Evolutionary conservation across 2,797 vertebrate species (phyloP).

Genomic region (Enteromius thamalakanensis): DNA sequence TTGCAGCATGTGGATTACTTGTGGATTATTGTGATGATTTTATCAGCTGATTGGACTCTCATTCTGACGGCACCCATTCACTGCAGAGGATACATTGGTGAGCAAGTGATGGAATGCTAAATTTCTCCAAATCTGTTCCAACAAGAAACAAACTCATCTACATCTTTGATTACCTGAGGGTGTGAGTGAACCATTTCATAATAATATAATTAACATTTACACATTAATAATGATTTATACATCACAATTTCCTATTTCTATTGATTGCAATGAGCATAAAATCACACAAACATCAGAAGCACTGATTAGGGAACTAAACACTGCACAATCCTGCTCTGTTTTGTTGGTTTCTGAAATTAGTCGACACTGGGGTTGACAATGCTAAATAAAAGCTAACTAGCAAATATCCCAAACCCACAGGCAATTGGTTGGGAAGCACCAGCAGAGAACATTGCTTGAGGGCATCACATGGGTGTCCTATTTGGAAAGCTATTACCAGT

Average conservation of each 20-base stretch:
- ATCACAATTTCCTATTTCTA: background rate
- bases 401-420: slow-evolving; percentile 1
- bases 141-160: background rate
- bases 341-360: background rate
- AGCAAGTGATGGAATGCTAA: background rate
- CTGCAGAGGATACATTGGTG: background rate
- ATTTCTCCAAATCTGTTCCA: background rate
- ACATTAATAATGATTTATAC: background rate
- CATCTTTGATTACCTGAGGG: background rate
- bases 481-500: background rate
- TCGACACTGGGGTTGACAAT: background rate
- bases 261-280: background rate
- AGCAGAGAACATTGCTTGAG: slow-evolving; percentile 17
- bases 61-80: background rate
- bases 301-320: background rate
- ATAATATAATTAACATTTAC: background rate
- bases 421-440: background rate
- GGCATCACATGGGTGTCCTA: background rate
- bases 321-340: background rate
- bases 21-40: background rate
- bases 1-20: background rate
- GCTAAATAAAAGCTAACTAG: slow-evolving; percentile 8
- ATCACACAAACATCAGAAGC: background rate
- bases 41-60: background rate
- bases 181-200: background rate